A percentile compares a stretch with the other conserved stretches of the same genome.
Evolutionary conservation across 2,888 invertebrate genomes (phyloP).

Genomic region (Pemphredon lugubris): DNA sequence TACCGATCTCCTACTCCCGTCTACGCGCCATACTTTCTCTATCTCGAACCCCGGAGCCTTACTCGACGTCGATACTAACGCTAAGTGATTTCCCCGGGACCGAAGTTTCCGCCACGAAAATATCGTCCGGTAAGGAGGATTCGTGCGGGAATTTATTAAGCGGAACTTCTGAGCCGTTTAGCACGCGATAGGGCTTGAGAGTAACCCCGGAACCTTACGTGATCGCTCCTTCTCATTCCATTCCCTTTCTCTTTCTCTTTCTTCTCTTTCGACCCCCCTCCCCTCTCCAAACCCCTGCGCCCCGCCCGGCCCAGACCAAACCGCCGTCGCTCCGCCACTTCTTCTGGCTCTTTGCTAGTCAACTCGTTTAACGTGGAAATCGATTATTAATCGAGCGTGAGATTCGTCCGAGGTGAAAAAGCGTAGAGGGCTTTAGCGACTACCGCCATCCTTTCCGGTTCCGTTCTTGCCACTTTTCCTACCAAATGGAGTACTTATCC

Average conservation of each 20-base stretch:
- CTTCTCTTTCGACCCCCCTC: not conserved
- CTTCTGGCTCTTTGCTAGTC: conserved; percentile 10
- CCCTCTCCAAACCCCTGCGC: not conserved
- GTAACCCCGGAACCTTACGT: conserved; percentile 12
- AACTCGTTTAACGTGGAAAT: conserved; percentile 46
- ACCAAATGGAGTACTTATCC: conserved; percentile 31
- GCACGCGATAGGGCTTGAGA: conserved; percentile 48
- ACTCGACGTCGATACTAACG: conserved; percentile 46
- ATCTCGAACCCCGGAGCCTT: conserved; percentile 8
- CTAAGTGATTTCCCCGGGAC: conserved; percentile 59
- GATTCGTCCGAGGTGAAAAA: conserved; percentile 45
- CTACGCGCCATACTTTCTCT: conserved; percentile 5
- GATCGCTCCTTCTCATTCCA: conserved; percentile 16
- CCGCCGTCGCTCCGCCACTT: not conserved
- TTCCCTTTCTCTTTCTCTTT: conserved; percentile 2
- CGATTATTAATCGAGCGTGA: conserved; percentile 62
- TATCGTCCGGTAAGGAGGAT: conserved; percentile 43
- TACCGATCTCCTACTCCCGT: not conserved
- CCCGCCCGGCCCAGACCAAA: not conserved
- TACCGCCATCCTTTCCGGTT: conserved; percentile 6
- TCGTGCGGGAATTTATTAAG: conserved; percentile 64
- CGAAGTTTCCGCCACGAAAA: conserved; percentile 36
- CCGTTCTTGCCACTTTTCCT: conserved; percentile 21
- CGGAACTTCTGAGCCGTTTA: conserved; percentile 66
- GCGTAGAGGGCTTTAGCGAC: not conserved